Evolutionary conservation across 1,140 invertebrate genomes (phyloP).

Genomic region (Amphibalanus amphitrite): DNA sequence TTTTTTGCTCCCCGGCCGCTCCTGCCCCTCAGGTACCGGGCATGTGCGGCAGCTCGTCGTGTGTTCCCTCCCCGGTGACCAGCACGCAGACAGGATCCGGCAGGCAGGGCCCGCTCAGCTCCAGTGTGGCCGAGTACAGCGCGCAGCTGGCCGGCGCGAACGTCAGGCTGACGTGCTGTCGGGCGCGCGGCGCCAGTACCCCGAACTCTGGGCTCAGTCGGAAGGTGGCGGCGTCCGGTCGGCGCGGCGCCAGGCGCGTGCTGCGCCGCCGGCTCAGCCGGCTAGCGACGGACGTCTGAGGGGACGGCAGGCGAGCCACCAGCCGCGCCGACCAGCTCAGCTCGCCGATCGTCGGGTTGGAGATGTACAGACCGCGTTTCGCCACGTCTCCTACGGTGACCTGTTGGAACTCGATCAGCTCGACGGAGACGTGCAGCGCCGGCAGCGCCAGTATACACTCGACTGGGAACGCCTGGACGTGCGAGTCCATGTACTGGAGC

Average conservation of each 20-base stretch:
- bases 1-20: too few relatives aligned
- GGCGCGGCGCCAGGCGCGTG: neutral
- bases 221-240: neutral
- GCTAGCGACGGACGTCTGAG: neutral
- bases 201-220: neutral
- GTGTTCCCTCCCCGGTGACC: neutral
- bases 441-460: neutral
- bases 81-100: neutral
- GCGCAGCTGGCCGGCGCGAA: neutral
- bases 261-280: neutral
- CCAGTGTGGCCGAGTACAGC: neutral
- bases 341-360: neutral
- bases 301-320: neutral
- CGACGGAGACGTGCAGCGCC: neutral
- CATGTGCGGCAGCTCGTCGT: neutral
- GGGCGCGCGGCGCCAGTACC: neutral
- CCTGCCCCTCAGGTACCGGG: neutral
- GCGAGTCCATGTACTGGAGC: neutral
- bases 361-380: neutral
- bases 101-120: neutral
- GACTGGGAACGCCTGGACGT: neutral
- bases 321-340: neutral
- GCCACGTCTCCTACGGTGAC: neutral
- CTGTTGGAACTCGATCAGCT: neutral
- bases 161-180: neutral